Evolutionary conservation across 2,888 invertebrate genomes (phyloP), one percentile per base, ranked within the genome.

Genomic region (Panzeria rudis): DNA sequence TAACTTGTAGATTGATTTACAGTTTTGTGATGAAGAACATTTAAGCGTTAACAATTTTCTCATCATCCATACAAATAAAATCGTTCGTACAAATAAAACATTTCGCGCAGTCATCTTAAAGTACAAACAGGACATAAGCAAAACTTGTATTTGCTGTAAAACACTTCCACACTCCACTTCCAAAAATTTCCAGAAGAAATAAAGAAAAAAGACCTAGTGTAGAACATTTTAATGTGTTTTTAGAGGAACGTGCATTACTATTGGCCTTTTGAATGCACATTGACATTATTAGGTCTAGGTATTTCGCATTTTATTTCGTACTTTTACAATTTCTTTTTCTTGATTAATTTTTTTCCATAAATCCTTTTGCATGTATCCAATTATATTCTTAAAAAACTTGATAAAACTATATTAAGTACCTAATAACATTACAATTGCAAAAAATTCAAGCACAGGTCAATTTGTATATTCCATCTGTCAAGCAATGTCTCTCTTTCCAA

Each of bases 381-480:
- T 52, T 41, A 52, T 38, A 17, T 38, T 11, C 13, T 52, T 13
- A 20, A 62, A 17, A 20, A 7, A 52, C 52, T 69, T 69, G 20
- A 32, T 69, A 71, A 72, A 52, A 32, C 38, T 47, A 25, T 77
- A 61, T 61, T 32, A 78, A 78, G 23, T 47, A 17, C n/a, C 62
- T 32, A 72, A 62, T 44, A 41, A 54, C 29, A 69, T 61, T 52
- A 66, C 20, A 71, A 61, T 61, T 41, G 54, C 13, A 50, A 56
- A 52, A 54, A 0, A 50, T 9, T 9, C 44, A 41, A 50, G 44
- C 29, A 20, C 61, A 54, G 35, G 81, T 82, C 62, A 61, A 56
- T 56, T 47, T 76, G 25, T 47, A 54, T 76, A 25, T 76, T 75
- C n/a, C 41, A 29, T 32, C 41, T 8, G 23, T 71, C 29, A 11